Evolutionary conservation across 1,140 invertebrate species (phyloP), one percentile per base, ranked within the genome.

Genomic region (Holotrichia oblita): DNA sequence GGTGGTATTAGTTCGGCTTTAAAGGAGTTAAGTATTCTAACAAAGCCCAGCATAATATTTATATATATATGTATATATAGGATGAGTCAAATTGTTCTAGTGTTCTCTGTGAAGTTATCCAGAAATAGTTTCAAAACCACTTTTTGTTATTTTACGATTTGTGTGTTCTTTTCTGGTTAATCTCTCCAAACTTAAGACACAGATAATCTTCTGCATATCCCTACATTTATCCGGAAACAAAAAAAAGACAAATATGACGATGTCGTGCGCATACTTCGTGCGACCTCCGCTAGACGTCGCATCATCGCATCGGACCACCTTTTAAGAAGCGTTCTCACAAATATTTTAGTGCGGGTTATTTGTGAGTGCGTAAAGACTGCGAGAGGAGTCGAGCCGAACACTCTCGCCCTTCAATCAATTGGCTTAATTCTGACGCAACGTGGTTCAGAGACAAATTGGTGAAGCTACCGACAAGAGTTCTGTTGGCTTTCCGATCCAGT

Each of bases 391-490:
- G n/a, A 55, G 14, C 17, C 48, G 48, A 55, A 55, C 48, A 55
- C 48, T 55, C 48, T 55, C 48, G 48, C 48, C 48, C 48, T 55
- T 55, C 48, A 55, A 55, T 55, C 48, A 55, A 55, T 6, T 6
- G 48, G 48, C 48, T 55, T 55, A 55, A 55, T 17, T 55, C 48
- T 17, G 48, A 55, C 48, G 48, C 48, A 55, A 55, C 48, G 48
- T 14, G 14, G 14, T 6, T 55, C n/a, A 6, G 12, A 55, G 48
- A 55, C 48, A 55, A 55, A 55, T 55, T 55, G 48, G 48, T 55
- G 48, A 14, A 55, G 48, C 48, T 55, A 55, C 48, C 48, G 48
- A 17, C 48, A 2, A 4, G 27, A 34, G 27, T 34, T 34, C 2
- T 34, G 27, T 34, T 34, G 27, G 2, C 8, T 44, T 44, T 7